phyloP scores from a whole-genome alignment of 2,797 vertebrate genomes.

The Heteromormyrus szaboi region DNA sequence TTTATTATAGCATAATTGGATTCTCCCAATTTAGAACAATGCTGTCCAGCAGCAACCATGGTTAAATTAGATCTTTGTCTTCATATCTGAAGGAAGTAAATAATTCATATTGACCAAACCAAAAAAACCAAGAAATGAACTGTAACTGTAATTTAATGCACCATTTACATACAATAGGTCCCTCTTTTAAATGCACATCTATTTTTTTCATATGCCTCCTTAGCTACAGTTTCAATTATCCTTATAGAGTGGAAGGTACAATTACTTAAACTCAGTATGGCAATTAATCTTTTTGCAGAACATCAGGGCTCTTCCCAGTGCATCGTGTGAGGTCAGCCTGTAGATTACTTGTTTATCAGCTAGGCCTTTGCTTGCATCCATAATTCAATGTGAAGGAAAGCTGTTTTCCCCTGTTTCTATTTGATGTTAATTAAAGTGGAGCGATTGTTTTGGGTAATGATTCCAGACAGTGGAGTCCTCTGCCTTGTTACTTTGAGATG shows the following conservation, averaged over 20 bases:
- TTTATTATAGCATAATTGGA: background rate
- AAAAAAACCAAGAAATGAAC: background rate
- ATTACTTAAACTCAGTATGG: background rate
- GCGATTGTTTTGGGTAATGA: constrained; percentile 30
- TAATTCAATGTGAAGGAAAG: constrained; percentile 11
- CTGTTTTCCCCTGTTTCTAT: constrained; percentile 6
- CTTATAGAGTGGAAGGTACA: background rate
- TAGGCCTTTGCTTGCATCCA: constrained; percentile 13
- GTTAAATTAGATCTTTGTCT: constrained; percentile 2
- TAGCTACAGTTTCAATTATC: background rate
- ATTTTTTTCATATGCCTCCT: background rate
- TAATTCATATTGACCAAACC: background rate
- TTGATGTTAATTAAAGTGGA: constrained; percentile 30
- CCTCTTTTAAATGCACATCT: background rate
- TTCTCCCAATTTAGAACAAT: background rate
- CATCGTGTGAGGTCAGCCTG: constrained; percentile 8
- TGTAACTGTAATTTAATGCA: background rate
- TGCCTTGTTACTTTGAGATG: constrained; percentile 18
- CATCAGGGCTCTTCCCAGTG: constrained; percentile 5
- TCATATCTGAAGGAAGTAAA: background rate
- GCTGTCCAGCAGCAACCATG: background rate
- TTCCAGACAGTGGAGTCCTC: constrained; percentile 24
- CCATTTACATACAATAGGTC: background rate
- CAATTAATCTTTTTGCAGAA: constrained; percentile 1
- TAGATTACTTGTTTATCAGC: constrained; percentile 1